Evolutionary conservation across 2,113 vertebrate genomes (phyloP), one percentile per base, ranked within the genome.

Genomic region (Riparia riparia): DNA sequence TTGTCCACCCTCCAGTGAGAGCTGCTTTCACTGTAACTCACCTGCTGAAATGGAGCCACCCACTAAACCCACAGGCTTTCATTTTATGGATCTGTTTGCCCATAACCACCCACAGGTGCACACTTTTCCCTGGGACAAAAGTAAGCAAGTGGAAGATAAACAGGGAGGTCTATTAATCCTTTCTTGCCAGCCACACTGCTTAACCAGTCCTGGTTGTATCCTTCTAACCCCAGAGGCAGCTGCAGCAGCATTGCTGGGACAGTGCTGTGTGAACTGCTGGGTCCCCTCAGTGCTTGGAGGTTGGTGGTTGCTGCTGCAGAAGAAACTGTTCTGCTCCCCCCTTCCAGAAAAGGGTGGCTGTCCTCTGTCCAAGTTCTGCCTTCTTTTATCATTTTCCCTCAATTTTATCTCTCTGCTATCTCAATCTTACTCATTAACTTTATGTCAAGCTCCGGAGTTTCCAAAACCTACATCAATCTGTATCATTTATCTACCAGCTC

Each of bases 191-290:
- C 8, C 37, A 54, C 39, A 20, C 28, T n/a, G 16, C 25, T n/a
- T 45, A 70, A 61, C 26, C 34, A 28, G 29, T 26, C 53, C 32
- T 69, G 53, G 10, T 71, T 72, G 20, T 7, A 12, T 19, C 61
- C 56, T 21, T 34, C 49, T 51, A 4, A 41, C 9, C 16, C 13
- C 66, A 47, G 13, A 44, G 53, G 84, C 25, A 66, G 79, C 57
- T 60, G 49, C 60, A 58, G 71, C 8, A 50, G 64, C 9, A 24
- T 6, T n/a, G 28, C 44, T 21, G 39, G 24, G n/a, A 65, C 26
- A 19, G n/a, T 5, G 29, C 2, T 3, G 29, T 24, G 49, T 37
- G 58, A 63, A 22, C 18, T 47, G 13, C 31, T 0, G 0, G 34
- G 56, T 53, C 14, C 89, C 37, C 47, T 50, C 8, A 7, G 51